Evolutionary conservation across 2,113 vertebrate genomes (phyloP).

Genomic region (Propithecus coquereli): DNA sequence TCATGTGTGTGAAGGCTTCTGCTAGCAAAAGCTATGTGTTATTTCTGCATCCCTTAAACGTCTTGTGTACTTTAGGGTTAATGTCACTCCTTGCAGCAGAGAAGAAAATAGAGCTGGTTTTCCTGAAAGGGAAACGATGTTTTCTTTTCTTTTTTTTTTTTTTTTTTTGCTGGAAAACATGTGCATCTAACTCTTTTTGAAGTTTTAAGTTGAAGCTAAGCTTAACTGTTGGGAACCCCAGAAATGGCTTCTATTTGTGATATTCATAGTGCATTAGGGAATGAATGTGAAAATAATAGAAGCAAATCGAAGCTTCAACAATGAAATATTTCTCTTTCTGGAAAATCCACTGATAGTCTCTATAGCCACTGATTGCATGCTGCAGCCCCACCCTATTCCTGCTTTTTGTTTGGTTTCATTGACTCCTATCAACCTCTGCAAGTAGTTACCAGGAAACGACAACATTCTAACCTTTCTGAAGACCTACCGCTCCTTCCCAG

Average conservation of each 20-base stretch:
- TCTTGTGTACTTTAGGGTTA: background rate
- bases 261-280: background rate
- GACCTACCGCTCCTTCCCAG: background rate
- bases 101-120: background rate
- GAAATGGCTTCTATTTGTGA: background rate
- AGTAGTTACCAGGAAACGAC: background rate
- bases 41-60: background rate
- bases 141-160: background rate
- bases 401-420: constrained; percentile 15
- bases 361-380: background rate
- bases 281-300: background rate
- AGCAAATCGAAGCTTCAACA: background rate
- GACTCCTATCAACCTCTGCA: background rate
- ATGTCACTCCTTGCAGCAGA: background rate
- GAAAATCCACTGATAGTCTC: background rate
- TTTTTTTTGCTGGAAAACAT: background rate
- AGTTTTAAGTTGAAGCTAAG: background rate
- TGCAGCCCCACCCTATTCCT: background rate
- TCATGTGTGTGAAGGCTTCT: background rate
- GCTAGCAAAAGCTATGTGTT: background rate
- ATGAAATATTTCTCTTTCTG: background rate
- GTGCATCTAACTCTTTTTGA: background rate
- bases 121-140: background rate
- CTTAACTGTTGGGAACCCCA: background rate
- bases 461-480: background rate